Evolutionary conservation across 1,140 invertebrate genomes (phyloP).

Genomic region (Caenorhabditis elegans): WBcel235 BX284604.4:3285501-3286000

Average conservation of each 20-base stretch:
- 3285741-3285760: conserved; percentile 65
- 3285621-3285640: conserved; percentile 62
- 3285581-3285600: conserved; percentile 66
- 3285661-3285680: conserved; percentile 62
- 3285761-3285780: conserved; percentile 65
- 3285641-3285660: conserved; percentile 64
- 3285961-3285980: conserved; percentile 63
- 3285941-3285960: conserved; percentile 65
- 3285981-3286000: conserved; percentile 63
- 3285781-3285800: conserved; percentile 63
- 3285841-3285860: conserved; percentile 59
- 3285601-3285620: conserved; percentile 65
- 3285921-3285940: conserved; percentile 63
- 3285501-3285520: conserved; percentile 63
- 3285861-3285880: conserved; percentile 55
- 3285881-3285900: conserved; percentile 58
- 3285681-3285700: conserved; percentile 64
- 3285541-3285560: conserved; percentile 64
- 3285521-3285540: conserved; percentile 58
- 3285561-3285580: conserved; percentile 61
- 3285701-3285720: conserved; percentile 64
- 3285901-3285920: conserved; percentile 62
- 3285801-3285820: conserved; percentile 65
- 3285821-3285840: conserved; percentile 65
- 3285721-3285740: conserved; percentile 59